A percentile compares a stretch with the other conserved stretches of the same genome.
Evolutionary conservation across 2,888 invertebrate genomes (phyloP).

Genomic region (Dinocampus coccinellae): DNA sequence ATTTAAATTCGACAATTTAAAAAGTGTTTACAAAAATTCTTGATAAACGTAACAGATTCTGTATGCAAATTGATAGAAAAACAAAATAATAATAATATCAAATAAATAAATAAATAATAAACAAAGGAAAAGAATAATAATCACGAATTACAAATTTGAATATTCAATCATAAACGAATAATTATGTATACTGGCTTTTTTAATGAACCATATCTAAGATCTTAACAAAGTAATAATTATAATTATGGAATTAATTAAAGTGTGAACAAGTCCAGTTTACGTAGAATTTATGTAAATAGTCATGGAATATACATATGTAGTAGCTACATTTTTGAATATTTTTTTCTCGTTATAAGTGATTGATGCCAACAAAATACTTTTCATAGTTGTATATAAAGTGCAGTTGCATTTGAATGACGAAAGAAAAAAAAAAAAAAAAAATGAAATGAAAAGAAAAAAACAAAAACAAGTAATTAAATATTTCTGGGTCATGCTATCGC

Average conservation of each 20-base stretch:
- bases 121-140: constrained; percentile 23
- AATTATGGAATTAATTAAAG: constrained; percentile 48
- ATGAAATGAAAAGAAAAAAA: constrained; percentile 29
- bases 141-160: constrained; percentile 10
- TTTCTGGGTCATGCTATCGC: constrained; percentile 4
- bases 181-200: constrained; percentile 47
- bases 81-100: no score
- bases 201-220: constrained; percentile 61
- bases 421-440: constrained; percentile 33
- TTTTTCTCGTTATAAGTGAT: constrained; percentile 33
- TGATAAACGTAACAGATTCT: not conserved
- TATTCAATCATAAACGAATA: constrained; percentile 17
- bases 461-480: constrained; percentile 21
- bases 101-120: no score
- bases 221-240: constrained; percentile 52
- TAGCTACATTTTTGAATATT: constrained; percentile 32
- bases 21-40: constrained; percentile 23
- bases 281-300: constrained; percentile 58
- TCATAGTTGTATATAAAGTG: constrained; percentile 44
- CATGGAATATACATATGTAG: constrained; percentile 25
- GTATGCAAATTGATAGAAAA: not conserved
- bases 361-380: constrained; percentile 36
- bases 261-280: constrained; percentile 53
- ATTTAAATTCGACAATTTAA: constrained; percentile 32
- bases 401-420: constrained; percentile 43